phyloP scores from a whole-genome alignment of 2,113 vertebrate species.

The Perca schrenkii region DNA sequence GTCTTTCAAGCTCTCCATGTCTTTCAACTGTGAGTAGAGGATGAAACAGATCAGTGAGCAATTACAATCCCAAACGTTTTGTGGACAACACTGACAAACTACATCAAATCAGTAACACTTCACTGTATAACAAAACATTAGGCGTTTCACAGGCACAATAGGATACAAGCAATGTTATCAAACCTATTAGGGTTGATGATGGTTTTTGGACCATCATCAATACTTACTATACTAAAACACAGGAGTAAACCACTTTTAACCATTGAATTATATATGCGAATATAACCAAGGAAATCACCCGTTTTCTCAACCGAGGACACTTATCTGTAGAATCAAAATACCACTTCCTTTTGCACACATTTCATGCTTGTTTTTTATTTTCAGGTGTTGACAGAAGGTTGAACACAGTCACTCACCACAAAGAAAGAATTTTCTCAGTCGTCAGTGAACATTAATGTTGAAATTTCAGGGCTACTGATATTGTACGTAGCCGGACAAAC shows the following conservation, averaged over 20 bases:
- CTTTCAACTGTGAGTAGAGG: slow-evolving; percentile 84
- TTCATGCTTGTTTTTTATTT: neutral
- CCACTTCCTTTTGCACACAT: neutral
- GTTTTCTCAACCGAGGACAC: too few relatives aligned
- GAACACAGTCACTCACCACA: neutral
- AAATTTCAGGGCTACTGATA: neutral
- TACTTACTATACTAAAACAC: neutral
- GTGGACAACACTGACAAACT: neutral
- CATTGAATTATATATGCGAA: too few relatives aligned
- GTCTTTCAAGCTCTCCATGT: slow-evolving; percentile 91
- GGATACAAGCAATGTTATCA: too few relatives aligned
- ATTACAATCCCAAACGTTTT: neutral
- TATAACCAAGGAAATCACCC: neutral
- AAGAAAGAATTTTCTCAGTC: neutral
- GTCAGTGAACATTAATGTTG: neutral
- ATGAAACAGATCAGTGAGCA: neutral
- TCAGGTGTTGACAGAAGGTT: neutral
- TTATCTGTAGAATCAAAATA: neutral
- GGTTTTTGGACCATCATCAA: neutral
- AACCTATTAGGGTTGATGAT: neutral
- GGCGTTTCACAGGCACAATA: neutral
- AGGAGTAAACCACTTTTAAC: too few relatives aligned
- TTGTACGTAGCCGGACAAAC: neutral
- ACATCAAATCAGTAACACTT: neutral
- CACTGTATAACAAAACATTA: neutral